Conservation (phyloP, 2,888 invertebrate species). For the Phalera bucephala region DNA sequence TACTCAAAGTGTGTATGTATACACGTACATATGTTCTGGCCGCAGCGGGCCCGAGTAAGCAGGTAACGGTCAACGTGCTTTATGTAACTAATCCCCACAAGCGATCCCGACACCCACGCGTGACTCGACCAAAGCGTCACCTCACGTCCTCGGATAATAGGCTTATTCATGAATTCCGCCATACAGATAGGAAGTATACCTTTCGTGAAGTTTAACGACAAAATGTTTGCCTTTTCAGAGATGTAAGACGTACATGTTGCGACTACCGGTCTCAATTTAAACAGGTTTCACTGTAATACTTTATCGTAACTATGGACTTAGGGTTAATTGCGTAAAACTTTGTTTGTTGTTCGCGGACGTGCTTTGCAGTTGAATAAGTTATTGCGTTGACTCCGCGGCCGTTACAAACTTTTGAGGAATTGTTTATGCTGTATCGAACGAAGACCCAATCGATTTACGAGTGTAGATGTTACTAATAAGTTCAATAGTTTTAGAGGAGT, state of each 20-base stretch:
- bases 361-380: background rate
- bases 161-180: constrained; percentile 37
- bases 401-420: background rate
- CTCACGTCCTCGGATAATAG: constrained; percentile 42
- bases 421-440: background rate
- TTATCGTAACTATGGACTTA: background rate
- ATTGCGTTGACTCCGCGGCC: background rate
- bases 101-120: constrained; percentile 16
- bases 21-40: too few species aligned
- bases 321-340: constrained; percentile 1
- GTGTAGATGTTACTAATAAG: too few species aligned
- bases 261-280: background rate
- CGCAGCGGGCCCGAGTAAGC: constrained; percentile 1
- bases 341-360: constrained; percentile 1
- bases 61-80: constrained; percentile 14
- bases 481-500: too few species aligned
- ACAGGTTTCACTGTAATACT: background rate
- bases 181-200: constrained; percentile 28
- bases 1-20: too few species aligned
- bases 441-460: too few species aligned
- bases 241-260: background rate
- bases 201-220: constrained; percentile 23
- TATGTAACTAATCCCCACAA: constrained; percentile 16
- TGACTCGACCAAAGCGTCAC: constrained; percentile 26
- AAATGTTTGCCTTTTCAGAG: background rate